Percentiles rank a stretch among this genome's conserved stretches.
phyloP scores from a whole-genome alignment of 2,797 vertebrate species.

The Hydrolagus colliei region DNA sequence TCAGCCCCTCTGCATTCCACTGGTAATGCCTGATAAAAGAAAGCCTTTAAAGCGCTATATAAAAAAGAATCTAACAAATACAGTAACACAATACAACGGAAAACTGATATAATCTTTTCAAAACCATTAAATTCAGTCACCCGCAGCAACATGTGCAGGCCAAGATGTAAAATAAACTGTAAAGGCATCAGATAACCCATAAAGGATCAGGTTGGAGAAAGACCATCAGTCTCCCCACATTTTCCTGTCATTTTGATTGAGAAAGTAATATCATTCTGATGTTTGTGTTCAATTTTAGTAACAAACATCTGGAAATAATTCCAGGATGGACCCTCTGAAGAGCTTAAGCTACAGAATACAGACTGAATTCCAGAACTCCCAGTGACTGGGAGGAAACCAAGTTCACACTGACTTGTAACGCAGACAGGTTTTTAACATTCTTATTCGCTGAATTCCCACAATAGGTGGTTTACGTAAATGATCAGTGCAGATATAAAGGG shows the following conservation, averaged over 20 bases:
- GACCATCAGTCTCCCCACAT: slow-evolving; percentile 49
- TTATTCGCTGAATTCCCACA: slow-evolving; percentile 45
- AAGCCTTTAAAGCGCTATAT: slow-evolving; percentile 71
- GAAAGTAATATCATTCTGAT: slow-evolving; percentile 54
- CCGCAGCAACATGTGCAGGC: slow-evolving; percentile 93
- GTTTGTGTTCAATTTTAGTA: slow-evolving; percentile 58
- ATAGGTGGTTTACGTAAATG: slow-evolving; percentile 55
- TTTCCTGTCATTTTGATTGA: slow-evolving; percentile 59
- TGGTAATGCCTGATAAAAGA: slow-evolving; percentile 61
- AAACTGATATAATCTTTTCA: slow-evolving; percentile 99
- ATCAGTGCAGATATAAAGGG: slow-evolving; percentile 38
- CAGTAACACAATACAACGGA: slow-evolving; percentile 95
- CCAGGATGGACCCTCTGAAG: slow-evolving; percentile 55
- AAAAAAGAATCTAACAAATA: slow-evolving; percentile 72
- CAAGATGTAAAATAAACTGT: slow-evolving; percentile 97
- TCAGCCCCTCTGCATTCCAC: slow-evolving; percentile 60
- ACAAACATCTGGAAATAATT: slow-evolving; percentile 71
- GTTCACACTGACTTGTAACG: slow-evolving; percentile 47
- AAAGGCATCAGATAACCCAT: slow-evolving; percentile 86
- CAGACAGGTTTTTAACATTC: slow-evolving; percentile 47
- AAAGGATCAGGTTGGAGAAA: slow-evolving; percentile 58
- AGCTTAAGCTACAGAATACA: slow-evolving; percentile 43
- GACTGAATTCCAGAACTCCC: slow-evolving; percentile 34
- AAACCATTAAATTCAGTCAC: slow-evolving; percentile 98
- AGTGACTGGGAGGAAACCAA: slow-evolving; percentile 43